Base-by-base conservation (phyloP, 53 echinoderm and acorn worm genomes). In the Crossaster papposus region DNA sequence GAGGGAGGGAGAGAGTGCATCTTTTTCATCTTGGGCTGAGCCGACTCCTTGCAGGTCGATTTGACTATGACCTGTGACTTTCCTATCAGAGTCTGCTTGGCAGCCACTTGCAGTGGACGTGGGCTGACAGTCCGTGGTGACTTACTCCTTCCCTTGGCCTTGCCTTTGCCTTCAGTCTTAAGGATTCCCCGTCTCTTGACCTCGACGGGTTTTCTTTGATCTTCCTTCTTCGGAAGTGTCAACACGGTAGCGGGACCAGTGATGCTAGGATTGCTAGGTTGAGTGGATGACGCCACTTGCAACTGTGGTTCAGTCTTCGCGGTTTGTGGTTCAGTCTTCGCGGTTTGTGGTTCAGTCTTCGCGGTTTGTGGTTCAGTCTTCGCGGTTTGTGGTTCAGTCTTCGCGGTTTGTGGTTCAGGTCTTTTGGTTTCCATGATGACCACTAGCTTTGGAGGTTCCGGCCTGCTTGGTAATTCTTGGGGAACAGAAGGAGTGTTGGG, bases 1-100 rank as follows among this genome's bases (percentile, higher is more conserved):
- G 94, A 94, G 51, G 92, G 88, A 92, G 26, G 89, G 94, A 33
- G 91, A 91, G 81, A 86, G 90, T 30, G 85, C 83, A n/a, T n/a
- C 83, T 90, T 83, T 65, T 90, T 90, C 36, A 36, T 51, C 71
- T 91, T 91, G 77, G 68, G 24, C 35, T 77, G 78, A 36, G 34
- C 33, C 14, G 87, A 31, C 76, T 87, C 87, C 36, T 75, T 87
- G 44, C 44, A 44, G 37, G 68, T 38, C 24, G 87, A 35, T 34
- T 76, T 87, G 64, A 64, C 32, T 54, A 62, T 87, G 87, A 87
- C 87, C 87, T 87, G 87, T 76, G 76, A 87, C 87, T 87, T 87
- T 28, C 36, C 87, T 37, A 77, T 14, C 14, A 36, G 63, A 35
- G 87, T 75, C 28, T 87, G 87, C 75, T 87, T 87, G 5, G 55